Evolutionary conservation across 2,113 vertebrate species (phyloP), one percentile per base, ranked within the genome.

Genomic region (Pseudopipra pipra): DNA sequence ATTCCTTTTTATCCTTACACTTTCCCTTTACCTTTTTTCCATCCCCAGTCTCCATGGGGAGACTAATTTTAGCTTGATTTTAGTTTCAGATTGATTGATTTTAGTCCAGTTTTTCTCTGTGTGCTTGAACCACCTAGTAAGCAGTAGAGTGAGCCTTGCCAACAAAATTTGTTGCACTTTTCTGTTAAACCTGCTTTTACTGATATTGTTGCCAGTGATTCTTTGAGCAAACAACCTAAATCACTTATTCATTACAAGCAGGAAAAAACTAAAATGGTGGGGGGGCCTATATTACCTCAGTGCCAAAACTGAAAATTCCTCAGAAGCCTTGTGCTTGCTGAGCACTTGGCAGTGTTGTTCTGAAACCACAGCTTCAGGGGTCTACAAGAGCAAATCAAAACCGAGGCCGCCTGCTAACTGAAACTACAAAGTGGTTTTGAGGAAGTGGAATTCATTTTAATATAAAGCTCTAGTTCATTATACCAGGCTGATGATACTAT

Each of bases 321-420:
- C 6, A 4, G 89, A 55, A 95, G 71, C 46, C 63, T 66, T 22
- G 14, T 58, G 68, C 76, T 62, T 44, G 4, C 20, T 20, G 43
- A 93, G 24, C 12, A 35, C 54, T 89, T 94, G 89, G 89, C 5
- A 11, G 56, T 2, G 1, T 72, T 0, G 0, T 59, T 83, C 63
- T 65, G 49, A 86, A 94, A 80, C 81, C 73, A 81, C 77, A 84
- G 68, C 61, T 91, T 74, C 12, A 41, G 56, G 33, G 59, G 55
- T 74, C 67, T 81, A 54, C 11, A 66, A 46, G 28, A 78, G 33
- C 39, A 81, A 71, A 84, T 31, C 55, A 77, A 80, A 90, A 28
- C 37, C 0, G 0, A 52, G 35, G n/a, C 62, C 28, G 61, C 52
- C 72, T 84, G 55, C 68, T 91, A 35, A 81, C 1, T 89, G 65